phyloP scores from a whole-genome alignment of 2,113 vertebrate species.

The Furnarius figulus region DNA sequence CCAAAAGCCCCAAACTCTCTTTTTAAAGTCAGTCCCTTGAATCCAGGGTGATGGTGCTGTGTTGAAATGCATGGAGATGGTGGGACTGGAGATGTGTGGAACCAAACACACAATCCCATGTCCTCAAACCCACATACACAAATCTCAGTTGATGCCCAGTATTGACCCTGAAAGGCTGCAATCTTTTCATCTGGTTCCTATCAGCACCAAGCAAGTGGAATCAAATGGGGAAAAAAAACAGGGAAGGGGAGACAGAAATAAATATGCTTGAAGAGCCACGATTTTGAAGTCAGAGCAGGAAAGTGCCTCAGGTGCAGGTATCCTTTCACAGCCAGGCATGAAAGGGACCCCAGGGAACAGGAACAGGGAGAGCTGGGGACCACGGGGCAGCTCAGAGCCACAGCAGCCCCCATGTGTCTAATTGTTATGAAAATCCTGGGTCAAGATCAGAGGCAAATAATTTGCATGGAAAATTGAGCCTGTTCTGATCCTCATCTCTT shows the following conservation, averaged over 20 bases:
- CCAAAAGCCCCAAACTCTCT: too few species aligned
- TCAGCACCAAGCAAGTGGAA: not conserved
- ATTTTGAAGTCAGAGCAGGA: not conserved
- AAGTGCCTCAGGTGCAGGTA: slow-evolving; percentile 1
- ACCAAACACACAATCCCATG: too few species aligned
- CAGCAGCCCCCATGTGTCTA: not conserved
- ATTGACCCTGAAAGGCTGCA: too few species aligned
- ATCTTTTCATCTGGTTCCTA: not conserved
- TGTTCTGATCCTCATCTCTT: slow-evolving; percentile 35
- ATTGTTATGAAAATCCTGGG: slow-evolving; percentile 46
- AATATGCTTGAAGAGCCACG: not conserved
- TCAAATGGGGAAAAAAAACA: not conserved
- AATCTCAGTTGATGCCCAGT: too few species aligned
- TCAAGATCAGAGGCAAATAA: slow-evolving; percentile 32
- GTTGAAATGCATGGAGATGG: too few species aligned
- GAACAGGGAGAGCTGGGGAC: slow-evolving; percentile 21
- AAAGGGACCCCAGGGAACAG: not conserved
- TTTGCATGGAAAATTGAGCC: slow-evolving; percentile 26
- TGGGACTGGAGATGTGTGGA: too few species aligned
- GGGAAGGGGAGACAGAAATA: not conserved
- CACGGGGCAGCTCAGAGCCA: not conserved
- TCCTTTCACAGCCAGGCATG: not conserved
- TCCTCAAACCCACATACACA: too few species aligned
- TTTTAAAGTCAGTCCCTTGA: too few species aligned
- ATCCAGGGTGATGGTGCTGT: too few species aligned